Percentiles rank a stretch among this genome's conserved stretches.
Conservation (phyloP, 2,797 vertebrate species). For the Spea hammondii region DNA sequence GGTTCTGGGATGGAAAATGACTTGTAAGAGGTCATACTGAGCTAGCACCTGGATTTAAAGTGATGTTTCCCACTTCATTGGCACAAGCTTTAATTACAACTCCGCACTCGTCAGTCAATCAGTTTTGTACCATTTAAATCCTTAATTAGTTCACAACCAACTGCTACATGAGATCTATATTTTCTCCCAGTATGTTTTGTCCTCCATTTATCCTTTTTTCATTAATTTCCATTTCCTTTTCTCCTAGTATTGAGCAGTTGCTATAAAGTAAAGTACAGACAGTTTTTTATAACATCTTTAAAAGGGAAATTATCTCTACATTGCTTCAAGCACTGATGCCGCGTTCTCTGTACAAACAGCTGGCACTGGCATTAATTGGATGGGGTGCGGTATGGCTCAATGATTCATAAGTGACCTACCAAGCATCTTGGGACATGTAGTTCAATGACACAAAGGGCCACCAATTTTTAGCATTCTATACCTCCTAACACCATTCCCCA, state of each 20-base stretch:
- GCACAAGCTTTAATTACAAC: slow-evolving; percentile 41
- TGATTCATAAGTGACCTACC: too few relatives aligned
- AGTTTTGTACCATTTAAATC: slow-evolving; percentile 38
- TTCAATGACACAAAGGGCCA: too few relatives aligned
- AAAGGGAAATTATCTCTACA: neutral
- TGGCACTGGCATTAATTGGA: too few relatives aligned
- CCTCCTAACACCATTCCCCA: too few relatives aligned
- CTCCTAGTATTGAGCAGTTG: slow-evolving; percentile 28
- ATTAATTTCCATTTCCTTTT: slow-evolving; percentile 19
- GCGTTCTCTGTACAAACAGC: too few relatives aligned
- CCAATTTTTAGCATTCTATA: too few relatives aligned
- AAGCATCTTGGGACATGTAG: too few relatives aligned
- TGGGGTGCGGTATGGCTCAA: too few relatives aligned
- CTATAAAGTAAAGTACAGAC: neutral
- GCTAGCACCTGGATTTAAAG: slow-evolving; percentile 40
- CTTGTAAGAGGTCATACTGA: slow-evolving; percentile 37
- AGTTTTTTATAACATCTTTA: neutral
- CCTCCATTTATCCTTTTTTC: slow-evolving; percentile 4
- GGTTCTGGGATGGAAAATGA: slow-evolving; percentile 33
- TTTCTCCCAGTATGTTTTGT: slow-evolving; percentile 4
- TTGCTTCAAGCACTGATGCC: too few relatives aligned
- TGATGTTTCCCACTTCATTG: slow-evolving; percentile 22
- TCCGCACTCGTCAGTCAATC: slow-evolving; percentile 38
- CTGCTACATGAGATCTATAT: slow-evolving; percentile 20
- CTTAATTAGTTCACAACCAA: slow-evolving; percentile 43